phyloP scores from a whole-genome alignment of 2,797 vertebrate genomes.

The Clarias fuscus region DNA sequence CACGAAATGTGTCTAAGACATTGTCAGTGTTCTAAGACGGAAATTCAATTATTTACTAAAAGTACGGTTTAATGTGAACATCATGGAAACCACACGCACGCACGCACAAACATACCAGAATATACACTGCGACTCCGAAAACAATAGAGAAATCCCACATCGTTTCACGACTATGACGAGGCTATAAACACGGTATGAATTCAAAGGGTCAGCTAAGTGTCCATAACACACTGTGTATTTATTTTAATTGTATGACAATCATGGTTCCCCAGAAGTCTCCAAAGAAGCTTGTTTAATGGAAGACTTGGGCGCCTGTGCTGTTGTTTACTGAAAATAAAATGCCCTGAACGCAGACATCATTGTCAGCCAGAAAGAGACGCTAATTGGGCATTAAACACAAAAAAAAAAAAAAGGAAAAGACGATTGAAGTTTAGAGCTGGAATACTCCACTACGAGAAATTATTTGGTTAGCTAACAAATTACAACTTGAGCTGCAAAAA shows the following conservation, averaged over 20 bases:
- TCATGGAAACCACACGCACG: conserved; percentile 29
- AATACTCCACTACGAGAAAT: neutral
- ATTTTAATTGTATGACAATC: conserved; percentile 72
- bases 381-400: conserved; percentile 42
- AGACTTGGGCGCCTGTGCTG: conserved; percentile 63
- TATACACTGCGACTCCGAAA: conserved; percentile 38
- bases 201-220: conserved; percentile 60
- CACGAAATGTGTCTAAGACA: neutral
- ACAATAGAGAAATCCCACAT: conserved; percentile 52
- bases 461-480: neutral
- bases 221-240: conserved; percentile 67
- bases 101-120: conserved; percentile 27
- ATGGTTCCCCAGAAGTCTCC: conserved; percentile 69
- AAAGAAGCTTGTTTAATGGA: conserved; percentile 75
- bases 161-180: conserved; percentile 51
- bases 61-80: conserved; percentile 22
- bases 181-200: conserved; percentile 59
- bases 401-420: neutral
- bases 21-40: neutral
- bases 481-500: neutral
- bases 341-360: conserved; percentile 70
- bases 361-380: conserved; percentile 60
- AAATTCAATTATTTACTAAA: neutral
- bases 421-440: conserved; percentile 31
- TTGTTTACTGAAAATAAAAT: conserved; percentile 56